Evolutionary conservation across 2,888 invertebrate genomes (phyloP).

Genomic region (Allygus modestus): DNA sequence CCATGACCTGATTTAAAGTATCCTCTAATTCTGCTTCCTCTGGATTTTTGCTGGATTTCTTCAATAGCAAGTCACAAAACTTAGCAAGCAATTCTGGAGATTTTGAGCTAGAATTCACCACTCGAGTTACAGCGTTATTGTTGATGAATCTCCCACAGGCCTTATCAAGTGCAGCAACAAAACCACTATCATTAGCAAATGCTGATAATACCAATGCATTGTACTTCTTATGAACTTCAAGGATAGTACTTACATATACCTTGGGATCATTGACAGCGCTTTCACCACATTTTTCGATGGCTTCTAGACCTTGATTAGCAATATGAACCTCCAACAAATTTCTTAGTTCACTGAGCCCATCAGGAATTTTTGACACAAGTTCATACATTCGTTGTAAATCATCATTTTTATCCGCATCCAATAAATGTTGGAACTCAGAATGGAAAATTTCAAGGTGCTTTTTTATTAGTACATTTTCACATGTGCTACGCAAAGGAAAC

Average conservation of each 20-base stretch:
- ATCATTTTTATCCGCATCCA: conserved; percentile 95
- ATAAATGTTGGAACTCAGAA: conserved; percentile 93
- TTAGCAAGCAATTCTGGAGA: conserved; percentile 98
- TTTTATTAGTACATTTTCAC: conserved; percentile 96
- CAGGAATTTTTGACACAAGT: conserved; percentile 93
- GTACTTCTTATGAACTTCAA: conserved; percentile 98
- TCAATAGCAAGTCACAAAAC: conserved; percentile 97
- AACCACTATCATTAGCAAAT: conserved; percentile 98
- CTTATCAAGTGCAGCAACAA: conserved; percentile 97
- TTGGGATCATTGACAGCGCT: conserved; percentile 97
- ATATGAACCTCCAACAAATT: conserved; percentile 95
- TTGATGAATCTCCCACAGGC: conserved; percentile 99
- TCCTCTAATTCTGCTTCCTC: conserved; percentile 99
- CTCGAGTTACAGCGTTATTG: conserved; percentile 95
- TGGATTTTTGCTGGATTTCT: conserved; percentile 99
- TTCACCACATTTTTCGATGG: conserved; percentile 96
- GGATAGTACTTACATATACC: conserved; percentile 96
- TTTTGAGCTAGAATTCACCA: conserved; percentile 89
- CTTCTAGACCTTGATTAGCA: conserved; percentile 92
- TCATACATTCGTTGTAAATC: conserved; percentile 98
- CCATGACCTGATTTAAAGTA: conserved; percentile 99
- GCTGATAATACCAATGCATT: conserved; percentile 95
- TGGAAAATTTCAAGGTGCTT: conserved; percentile 98
- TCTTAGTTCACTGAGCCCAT: conserved; percentile 93
- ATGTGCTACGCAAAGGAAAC: conserved; percentile 91